These are phyloP conservation scores for Leuciscus waleckii DNA, from an alignment of 2,797 vertebrate species.

Conservation along the genomic window DNA sequence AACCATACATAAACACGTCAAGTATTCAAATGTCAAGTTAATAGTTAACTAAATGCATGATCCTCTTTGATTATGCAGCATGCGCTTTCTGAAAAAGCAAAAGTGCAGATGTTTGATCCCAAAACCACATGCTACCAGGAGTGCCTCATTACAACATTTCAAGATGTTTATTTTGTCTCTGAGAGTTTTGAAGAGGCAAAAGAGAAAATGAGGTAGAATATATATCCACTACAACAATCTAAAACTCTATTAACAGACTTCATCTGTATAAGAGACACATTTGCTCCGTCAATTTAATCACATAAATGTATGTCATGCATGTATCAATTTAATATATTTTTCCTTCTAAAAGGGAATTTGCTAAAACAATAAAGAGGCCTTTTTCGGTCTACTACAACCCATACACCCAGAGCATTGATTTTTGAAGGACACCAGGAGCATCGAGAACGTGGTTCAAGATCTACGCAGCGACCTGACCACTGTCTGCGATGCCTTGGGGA, in stretches of 20 bases:
- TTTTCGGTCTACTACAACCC: constrained; percentile 98
- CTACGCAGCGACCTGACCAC: constrained; percentile 94
- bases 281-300: not conserved
- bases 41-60: not conserved
- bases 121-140: constrained; percentile 94
- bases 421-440: constrained; percentile 94
- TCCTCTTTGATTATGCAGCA: constrained; percentile 78
- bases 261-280: not conserved
- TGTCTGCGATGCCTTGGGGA: constrained; percentile 93
- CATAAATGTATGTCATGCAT: not conserved
- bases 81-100: constrained; percentile 91
- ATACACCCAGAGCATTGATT: constrained; percentile 93
- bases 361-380: constrained; percentile 92
- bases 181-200: constrained; percentile 99
- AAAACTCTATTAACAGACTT: not conserved
- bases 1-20: not conserved
- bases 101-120: constrained; percentile 92
- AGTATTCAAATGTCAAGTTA: constrained; percentile 23
- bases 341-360: constrained; percentile 85
- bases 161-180: constrained; percentile 96
- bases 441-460: constrained; percentile 94
- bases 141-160: constrained; percentile 97
- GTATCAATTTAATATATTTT: not conserved
- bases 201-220: constrained; percentile 93
- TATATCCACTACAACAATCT: not conserved